phyloP scores from a whole-genome alignment of 2,797 vertebrate species.

The Poecilia gillii region DNA sequence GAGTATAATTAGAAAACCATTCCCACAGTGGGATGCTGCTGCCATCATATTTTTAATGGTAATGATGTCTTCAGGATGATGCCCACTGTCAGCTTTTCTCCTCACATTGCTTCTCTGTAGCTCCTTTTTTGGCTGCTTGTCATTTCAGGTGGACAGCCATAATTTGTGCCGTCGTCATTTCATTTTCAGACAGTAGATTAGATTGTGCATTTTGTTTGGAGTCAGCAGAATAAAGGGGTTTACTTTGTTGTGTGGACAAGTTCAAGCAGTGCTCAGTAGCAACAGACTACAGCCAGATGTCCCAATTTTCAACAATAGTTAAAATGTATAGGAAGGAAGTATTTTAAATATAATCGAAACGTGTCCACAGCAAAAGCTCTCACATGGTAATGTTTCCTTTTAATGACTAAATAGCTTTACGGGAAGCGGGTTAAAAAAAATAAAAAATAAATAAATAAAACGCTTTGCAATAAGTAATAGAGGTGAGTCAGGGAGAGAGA shows the following conservation, averaged over 20 bases:
- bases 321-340: slow-evolving; percentile 29
- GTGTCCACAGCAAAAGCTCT: slow-evolving; percentile 44
- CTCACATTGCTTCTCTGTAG: neutral
- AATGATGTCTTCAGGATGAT: neutral
- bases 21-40: neutral
- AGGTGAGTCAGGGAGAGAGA: slow-evolving; percentile 65
- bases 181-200: too few species aligned
- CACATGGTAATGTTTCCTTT: slow-evolving; percentile 52
- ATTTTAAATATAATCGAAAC: slow-evolving; percentile 55
- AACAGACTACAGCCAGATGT: slow-evolving; percentile 44
- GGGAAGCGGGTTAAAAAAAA: slow-evolving; percentile 28
- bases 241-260: neutral
- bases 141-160: neutral
- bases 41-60: neutral
- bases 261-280: slow-evolving; percentile 29
- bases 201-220: too few species aligned
- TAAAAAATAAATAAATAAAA: neutral
- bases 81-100: too few species aligned
- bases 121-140: neutral
- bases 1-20: neutral
- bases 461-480: slow-evolving; percentile 48
- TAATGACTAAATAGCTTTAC: slow-evolving; percentile 56
- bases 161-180: neutral
- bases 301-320: slow-evolving; percentile 40
- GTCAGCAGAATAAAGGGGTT: too few species aligned